A percentile compares a stretch with the other conserved stretches of the same genome.
These are phyloP conservation scores for Yponomeuta sedellus DNA, from an alignment of 2,888 invertebrate genomes.

Conservation along the genomic window DNA sequence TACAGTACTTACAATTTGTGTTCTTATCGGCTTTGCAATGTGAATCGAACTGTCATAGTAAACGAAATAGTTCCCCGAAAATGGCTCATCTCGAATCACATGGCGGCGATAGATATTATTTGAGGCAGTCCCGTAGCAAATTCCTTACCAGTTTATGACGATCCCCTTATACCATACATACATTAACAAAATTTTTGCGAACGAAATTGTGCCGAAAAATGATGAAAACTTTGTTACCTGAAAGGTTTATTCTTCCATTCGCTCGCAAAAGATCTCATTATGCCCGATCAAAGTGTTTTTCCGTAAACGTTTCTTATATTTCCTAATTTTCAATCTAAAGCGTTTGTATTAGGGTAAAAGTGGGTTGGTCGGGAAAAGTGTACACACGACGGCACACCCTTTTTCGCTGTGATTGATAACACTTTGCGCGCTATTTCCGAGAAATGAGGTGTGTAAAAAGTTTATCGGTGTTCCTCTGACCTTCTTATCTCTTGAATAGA, in stretches of 20 bases:
- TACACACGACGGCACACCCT: background rate
- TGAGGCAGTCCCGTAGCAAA: no score
- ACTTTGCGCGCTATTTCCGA: constrained; percentile 3
- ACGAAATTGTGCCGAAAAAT: no score
- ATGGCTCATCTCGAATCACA: no score
- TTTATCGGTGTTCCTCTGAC: constrained; percentile 12
- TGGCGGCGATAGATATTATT: no score
- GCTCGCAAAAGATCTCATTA: background rate
- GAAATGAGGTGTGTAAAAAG: constrained; percentile 15
- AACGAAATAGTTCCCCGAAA: no score
- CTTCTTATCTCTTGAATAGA: constrained; percentile 30
- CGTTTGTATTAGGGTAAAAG: background rate
- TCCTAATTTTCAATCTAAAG: background rate
- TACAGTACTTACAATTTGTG: no score
- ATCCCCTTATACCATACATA: no score
- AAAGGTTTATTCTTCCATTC: background rate
- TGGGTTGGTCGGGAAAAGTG: background rate
- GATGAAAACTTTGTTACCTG: no score
- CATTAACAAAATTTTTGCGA: no score
- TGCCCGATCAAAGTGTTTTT: background rate
- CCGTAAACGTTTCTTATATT: background rate
- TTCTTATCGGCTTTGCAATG: no score
- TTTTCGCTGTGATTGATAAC: constrained; percentile 11
- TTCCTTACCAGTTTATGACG: no score
- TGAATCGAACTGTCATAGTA: no score